Conservation (phyloP, 2,888 invertebrate genomes). For the Phragmatobia fuliginosa region DNA sequence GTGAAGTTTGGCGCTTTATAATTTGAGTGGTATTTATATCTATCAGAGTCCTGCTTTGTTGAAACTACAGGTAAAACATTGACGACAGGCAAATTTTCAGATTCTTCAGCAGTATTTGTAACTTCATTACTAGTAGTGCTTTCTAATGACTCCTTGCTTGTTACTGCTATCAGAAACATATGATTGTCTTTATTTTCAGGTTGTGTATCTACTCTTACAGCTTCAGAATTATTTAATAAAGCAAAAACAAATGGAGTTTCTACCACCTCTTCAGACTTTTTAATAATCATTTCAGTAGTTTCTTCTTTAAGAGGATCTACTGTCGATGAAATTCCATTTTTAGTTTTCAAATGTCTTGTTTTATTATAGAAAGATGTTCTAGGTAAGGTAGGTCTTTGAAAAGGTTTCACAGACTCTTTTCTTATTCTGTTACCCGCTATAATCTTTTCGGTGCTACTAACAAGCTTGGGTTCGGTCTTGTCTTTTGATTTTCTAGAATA, state of each 20-base stretch:
- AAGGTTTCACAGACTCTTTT: conserved; percentile 40
- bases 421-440: conserved; percentile 41
- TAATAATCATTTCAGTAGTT: conserved; percentile 49
- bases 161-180: conserved; percentile 71
- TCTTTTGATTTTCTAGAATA: conserved; percentile 66
- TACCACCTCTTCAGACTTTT: conserved; percentile 62
- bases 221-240: conserved; percentile 61
- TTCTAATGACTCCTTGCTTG: conserved; percentile 75
- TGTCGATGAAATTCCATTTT: conserved; percentile 52
- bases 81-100: conserved; percentile 59
- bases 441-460: conserved; percentile 56
- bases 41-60: conserved; percentile 54
- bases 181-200: conserved; percentile 54
- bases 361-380: conserved; percentile 77
- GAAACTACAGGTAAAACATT: conserved; percentile 56
- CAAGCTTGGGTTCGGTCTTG: conserved; percentile 51
- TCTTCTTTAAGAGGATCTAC: conserved; percentile 47
- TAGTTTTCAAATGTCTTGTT: conserved; percentile 59
- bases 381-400: conserved; percentile 61
- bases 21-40: conserved; percentile 75
- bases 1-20: conserved; percentile 66
- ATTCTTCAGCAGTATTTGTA: conserved; percentile 59
- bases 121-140: conserved; percentile 65
- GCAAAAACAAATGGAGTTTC: conserved; percentile 74
- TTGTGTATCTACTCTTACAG: conserved; percentile 40